These are phyloP conservation scores for Nixonia krombeini DNA, from an alignment of 1,140 invertebrate species.

Conservation along the genomic window DNA sequence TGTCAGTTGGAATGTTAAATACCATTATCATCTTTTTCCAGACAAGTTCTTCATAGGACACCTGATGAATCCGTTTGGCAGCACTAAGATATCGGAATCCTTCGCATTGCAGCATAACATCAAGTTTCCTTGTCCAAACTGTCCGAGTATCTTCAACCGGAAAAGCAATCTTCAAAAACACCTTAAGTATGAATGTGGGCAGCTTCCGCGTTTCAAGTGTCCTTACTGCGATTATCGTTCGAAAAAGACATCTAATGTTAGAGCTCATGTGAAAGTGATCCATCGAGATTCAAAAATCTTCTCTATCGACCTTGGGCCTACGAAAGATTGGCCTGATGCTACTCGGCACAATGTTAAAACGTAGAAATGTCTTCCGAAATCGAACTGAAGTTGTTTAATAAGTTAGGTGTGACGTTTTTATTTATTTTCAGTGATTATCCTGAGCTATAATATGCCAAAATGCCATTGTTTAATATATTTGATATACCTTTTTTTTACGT, in stretches of 20 bases:
- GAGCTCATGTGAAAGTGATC: slow-evolving; percentile 54
- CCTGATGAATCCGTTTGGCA: slow-evolving; percentile 1
- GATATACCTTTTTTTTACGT: background rate
- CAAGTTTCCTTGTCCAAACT: slow-evolving; percentile 65
- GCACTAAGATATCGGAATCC: slow-evolving; percentile 29
- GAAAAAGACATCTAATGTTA: slow-evolving; percentile 66
- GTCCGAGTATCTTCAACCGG: slow-evolving; percentile 69
- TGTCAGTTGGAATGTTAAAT: too few species aligned
- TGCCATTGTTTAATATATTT: too few species aligned
- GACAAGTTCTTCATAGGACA: slow-evolving; percentile 31
- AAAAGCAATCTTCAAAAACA: slow-evolving; percentile 70
- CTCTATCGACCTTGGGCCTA: slow-evolving; percentile 47
- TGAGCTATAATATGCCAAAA: too few species aligned
- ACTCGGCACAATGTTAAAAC: background rate
- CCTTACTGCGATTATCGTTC: slow-evolving; percentile 69
- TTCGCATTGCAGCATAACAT: slow-evolving; percentile 26
- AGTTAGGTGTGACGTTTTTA: too few species aligned
- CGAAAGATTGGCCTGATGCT: background rate
- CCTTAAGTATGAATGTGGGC: slow-evolving; percentile 74
- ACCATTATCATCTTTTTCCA: slow-evolving; percentile 35
- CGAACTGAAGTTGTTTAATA: background rate
- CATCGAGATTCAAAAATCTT: slow-evolving; percentile 47
- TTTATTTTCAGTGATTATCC: too few species aligned
- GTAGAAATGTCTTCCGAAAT: slow-evolving; percentile 11
- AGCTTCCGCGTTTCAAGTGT: slow-evolving; percentile 72